phyloP scores from a whole-genome alignment of 2,888 invertebrate species.

The Eulithis prunata region DNA sequence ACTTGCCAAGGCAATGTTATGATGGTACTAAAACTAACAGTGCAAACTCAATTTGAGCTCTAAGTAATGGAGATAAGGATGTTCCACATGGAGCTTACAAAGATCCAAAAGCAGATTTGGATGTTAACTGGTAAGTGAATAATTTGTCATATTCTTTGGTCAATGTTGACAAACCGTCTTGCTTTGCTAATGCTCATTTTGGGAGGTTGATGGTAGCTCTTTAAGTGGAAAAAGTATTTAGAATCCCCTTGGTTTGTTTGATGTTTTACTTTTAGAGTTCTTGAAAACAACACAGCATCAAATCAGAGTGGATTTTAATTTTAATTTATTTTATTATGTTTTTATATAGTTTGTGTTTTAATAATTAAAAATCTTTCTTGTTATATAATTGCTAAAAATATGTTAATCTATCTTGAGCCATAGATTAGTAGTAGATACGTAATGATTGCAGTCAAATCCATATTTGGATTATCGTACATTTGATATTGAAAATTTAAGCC shows the following conservation, averaged over 20 bases:
- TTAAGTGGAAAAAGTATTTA: conserved; percentile 58
- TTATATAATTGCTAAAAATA: no score
- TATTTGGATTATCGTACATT: not conserved
- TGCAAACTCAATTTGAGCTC: conserved; percentile 45
- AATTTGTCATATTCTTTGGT: conserved; percentile 76
- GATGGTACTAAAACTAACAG: conserved; percentile 33
- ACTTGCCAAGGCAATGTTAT: conserved; percentile 55
- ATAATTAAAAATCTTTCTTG: no score
- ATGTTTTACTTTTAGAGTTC: conserved; percentile 47
- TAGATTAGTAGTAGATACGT: no score
- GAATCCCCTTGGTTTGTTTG: conserved; percentile 49
- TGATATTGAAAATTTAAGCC: not conserved
- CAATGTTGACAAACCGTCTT: conserved; percentile 74
- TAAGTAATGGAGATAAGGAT: conserved; percentile 39
- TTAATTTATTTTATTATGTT: no score
- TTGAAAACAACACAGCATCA: conserved; percentile 14
- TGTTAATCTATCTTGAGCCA: no score
- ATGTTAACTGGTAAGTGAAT: conserved; percentile 59
- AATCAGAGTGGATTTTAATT: not conserved
- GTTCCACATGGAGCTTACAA: conserved; percentile 4
- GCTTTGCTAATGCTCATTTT: conserved; percentile 75
- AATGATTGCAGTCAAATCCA: no score
- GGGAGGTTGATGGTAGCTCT: conserved; percentile 54
- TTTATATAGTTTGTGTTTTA: no score
- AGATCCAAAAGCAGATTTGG: conserved; percentile 35